phyloP scores from a whole-genome alignment of 1,140 invertebrate species.

The Diuraphis noxia region DNA sequence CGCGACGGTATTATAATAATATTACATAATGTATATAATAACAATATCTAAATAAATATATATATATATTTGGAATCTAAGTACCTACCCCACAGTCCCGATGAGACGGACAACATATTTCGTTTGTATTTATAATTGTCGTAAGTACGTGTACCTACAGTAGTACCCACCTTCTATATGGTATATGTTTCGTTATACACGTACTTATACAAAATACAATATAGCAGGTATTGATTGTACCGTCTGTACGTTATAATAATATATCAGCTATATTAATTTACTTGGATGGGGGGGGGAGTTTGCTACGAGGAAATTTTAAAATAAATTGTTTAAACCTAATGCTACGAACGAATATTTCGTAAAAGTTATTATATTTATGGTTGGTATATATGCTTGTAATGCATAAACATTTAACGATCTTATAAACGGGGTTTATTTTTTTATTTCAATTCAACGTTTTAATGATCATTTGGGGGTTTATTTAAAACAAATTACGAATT shows the following conservation, averaged over 20 bases:
- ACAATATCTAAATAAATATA: neutral
- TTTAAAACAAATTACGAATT: slow-evolving; percentile 8
- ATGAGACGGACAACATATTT: neutral
- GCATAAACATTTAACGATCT: neutral
- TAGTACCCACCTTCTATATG: neutral
- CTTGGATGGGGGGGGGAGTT: no score
- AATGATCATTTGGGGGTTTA: neutral
- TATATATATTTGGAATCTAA: neutral
- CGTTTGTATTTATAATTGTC: neutral
- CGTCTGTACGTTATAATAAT: neutral
- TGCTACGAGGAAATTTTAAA: neutral
- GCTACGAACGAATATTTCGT: neutral
- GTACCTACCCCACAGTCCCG: neutral
- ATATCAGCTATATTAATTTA: neutral
- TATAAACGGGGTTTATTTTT: neutral
- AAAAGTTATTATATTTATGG: neutral
- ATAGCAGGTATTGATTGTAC: neutral
- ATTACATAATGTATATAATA: neutral
- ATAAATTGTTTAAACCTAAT: neutral
- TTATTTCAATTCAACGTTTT: neutral
- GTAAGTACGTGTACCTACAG: neutral
- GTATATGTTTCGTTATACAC: neutral
- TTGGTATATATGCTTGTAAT: neutral
- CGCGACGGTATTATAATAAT: neutral
- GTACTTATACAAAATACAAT: neutral